A percentile compares a stretch with the other conserved stretches of the same genome.
These are phyloP conservation scores for Subanguina moxae DNA, from an alignment of 1,140 invertebrate species.

Conservation along the genomic window DNA sequence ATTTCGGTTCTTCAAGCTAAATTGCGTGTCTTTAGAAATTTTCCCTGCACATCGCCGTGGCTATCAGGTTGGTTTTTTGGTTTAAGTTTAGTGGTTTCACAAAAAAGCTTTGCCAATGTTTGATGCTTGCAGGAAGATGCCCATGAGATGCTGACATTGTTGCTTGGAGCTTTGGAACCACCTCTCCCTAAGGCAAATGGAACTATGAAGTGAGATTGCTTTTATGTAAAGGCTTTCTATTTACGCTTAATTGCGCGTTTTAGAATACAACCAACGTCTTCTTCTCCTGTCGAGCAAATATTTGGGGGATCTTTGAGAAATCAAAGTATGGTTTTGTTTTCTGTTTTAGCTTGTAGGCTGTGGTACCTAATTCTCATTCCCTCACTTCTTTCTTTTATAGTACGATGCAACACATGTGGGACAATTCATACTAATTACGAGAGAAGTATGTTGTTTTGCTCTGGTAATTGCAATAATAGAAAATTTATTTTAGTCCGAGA, in stretches of 20 bases:
- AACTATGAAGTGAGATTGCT: background rate
- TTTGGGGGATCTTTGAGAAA: conserved; percentile 39
- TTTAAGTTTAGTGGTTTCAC: no score
- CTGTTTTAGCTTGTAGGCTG: background rate
- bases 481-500: conserved; percentile 19
- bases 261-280: conserved; percentile 10
- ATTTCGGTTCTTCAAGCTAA: background rate
- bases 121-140: conserved; percentile 31
- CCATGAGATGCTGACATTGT: conserved; percentile 43
- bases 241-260: background rate
- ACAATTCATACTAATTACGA: conserved; percentile 34
- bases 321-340: conserved; percentile 5
- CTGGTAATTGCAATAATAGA: no score
- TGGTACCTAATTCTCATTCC: conserved; percentile 8
- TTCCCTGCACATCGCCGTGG: conserved; percentile 30
- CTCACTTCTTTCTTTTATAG: conserved; percentile 8
- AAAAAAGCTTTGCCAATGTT: background rate
- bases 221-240: background rate
- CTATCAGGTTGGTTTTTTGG: conserved; percentile 9
- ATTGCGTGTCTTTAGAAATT: conserved; percentile 25
- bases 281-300: conserved; percentile 44
- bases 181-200: conserved; percentile 20
- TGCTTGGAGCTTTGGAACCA: conserved; percentile 39
- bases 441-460: conserved; percentile 1
- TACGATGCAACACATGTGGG: conserved; percentile 24